phyloP scores from a whole-genome alignment of 2,797 vertebrate genomes.

The Synanceia verrucosa region DNA sequence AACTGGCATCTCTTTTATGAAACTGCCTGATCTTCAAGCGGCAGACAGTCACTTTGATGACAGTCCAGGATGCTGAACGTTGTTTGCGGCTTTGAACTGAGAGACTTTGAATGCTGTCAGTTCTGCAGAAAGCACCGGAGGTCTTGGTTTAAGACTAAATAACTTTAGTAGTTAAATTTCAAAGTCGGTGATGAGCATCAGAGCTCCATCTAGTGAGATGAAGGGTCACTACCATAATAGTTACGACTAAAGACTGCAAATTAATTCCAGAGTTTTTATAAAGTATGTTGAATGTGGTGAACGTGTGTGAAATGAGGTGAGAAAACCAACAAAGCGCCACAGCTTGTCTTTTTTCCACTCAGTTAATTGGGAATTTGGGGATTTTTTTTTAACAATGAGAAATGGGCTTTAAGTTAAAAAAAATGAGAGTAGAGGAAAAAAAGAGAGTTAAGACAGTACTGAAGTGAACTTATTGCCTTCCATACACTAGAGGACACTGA shows the following conservation, averaged over 20 bases:
- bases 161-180: background rate
- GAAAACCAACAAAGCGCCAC: too few relatives aligned
- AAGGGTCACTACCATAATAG: too few relatives aligned
- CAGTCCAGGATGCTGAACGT: slow-evolving; percentile 1
- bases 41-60: slow-evolving; percentile 23
- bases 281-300: too few relatives aligned
- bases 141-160: background rate
- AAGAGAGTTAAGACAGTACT: too few relatives aligned
- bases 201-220: too few relatives aligned
- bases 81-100: background rate
- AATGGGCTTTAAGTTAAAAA: background rate
- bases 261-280: too few relatives aligned
- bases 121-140: background rate
- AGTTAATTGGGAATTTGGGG: background rate
- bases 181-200: background rate
- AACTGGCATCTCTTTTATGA: background rate
- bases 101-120: background rate
- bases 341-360: background rate
- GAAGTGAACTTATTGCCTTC: too few relatives aligned
- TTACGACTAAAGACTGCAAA: too few relatives aligned
- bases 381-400: background rate
- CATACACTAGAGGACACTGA: too few relatives aligned
- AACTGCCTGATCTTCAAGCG: slow-evolving; percentile 15
- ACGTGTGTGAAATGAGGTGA: too few relatives aligned
- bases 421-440: too few relatives aligned